These are phyloP conservation scores for Pionites leucogaster DNA, from an alignment of 2,113 vertebrate genomes.

Conservation along the genomic window DNA sequence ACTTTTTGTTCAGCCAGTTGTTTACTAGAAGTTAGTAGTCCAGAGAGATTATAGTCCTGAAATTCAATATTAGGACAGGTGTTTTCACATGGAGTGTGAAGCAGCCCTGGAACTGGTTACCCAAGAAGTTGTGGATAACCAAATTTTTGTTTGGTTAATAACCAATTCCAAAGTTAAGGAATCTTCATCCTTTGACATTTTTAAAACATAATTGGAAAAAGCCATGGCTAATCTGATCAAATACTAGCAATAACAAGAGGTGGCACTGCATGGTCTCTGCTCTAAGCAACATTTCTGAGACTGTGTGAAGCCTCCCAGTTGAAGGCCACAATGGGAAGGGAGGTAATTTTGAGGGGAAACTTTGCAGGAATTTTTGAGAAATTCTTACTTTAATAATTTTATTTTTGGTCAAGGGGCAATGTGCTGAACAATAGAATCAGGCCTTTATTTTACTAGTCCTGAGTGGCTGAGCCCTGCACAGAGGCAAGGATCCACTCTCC, in stretches of 20 bases:
- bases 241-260: not conserved
- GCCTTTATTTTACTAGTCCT: too few relatives aligned
- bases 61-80: not conserved
- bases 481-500: not conserved
- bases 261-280: not conserved
- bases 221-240: fast-evolving
- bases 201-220: not conserved
- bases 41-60: not conserved
- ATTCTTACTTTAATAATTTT: not conserved
- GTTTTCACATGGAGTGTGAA: not conserved
- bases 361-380: not conserved
- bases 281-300: not conserved
- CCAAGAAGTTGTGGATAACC: fast-evolving
- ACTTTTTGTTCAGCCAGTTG: not conserved
- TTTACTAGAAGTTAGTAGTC: not conserved
- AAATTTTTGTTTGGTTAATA: not conserved
- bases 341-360: not conserved
- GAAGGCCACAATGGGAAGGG: not conserved
- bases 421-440: not conserved
- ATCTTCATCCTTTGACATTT: not conserved
- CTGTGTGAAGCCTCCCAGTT: not conserved
- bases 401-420: not conserved
- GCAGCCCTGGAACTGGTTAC: not conserved
- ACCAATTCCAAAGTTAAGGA: not conserved
- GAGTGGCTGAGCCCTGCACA: not conserved